These are phyloP conservation scores for Cloeon dipterum DNA, from an alignment of 2,888 invertebrate genomes.

Conservation along the genomic window DNA sequence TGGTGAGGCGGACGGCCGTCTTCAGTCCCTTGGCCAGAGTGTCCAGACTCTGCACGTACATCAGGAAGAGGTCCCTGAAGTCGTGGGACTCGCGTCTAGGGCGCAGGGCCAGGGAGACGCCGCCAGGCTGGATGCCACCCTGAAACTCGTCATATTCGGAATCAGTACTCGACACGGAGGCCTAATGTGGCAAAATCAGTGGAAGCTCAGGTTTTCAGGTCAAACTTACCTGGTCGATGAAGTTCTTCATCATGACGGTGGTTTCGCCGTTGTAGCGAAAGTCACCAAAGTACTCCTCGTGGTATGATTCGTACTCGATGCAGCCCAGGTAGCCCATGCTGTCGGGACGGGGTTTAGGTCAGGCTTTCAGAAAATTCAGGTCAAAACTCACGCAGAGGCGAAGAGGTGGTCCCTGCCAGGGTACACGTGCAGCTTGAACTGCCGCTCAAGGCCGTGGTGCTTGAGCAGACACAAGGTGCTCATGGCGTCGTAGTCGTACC, in stretches of 20 bases:
- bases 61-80: slow-evolving; percentile 25
- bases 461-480: slow-evolving; percentile 36
- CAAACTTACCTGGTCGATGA: not conserved
- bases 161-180: not conserved
- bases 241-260: too few species aligned
- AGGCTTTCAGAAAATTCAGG: too few species aligned
- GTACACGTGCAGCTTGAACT: slow-evolving; percentile 34
- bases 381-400: slow-evolving; percentile 36
- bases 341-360: too few species aligned
- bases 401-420: slow-evolving; percentile 36
- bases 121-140: slow-evolving; percentile 31
- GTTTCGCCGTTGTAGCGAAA: too few species aligned
- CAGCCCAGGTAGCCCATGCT: too few species aligned
- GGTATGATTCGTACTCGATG: too few species aligned
- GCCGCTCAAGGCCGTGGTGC: slow-evolving; percentile 30
- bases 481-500: slow-evolving; percentile 38
- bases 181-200: too few species aligned
- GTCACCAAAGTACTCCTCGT: too few species aligned
- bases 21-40: slow-evolving; percentile 28
- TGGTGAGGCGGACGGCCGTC: slow-evolving; percentile 24
- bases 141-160: too few species aligned
- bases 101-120: slow-evolving; percentile 12
- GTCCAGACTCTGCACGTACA: slow-evolving; percentile 31
- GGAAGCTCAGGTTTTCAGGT: not conserved
- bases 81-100: slow-evolving; percentile 26